phyloP scores from a whole-genome alignment of 2,888 invertebrate genomes.

The Eupithecia exiguata region DNA sequence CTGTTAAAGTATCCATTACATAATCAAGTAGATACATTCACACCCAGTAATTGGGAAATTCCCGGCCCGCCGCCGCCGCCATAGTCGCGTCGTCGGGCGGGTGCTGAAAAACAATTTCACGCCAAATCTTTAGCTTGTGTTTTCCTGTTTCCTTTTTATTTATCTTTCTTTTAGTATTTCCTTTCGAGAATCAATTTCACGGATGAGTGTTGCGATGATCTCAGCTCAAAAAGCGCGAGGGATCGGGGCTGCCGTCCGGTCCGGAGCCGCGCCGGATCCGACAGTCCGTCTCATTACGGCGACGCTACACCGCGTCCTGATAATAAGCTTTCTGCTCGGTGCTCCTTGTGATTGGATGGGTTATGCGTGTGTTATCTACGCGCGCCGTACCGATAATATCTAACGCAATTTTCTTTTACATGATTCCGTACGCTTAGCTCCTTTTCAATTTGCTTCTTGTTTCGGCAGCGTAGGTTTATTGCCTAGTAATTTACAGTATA shows the following conservation, averaged over 20 bases:
- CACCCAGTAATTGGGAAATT: slow-evolving; percentile 83
- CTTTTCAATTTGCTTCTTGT: slow-evolving; percentile 56
- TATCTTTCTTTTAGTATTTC: slow-evolving; percentile 84
- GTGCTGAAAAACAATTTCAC: slow-evolving; percentile 84
- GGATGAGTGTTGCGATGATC: slow-evolving; percentile 83
- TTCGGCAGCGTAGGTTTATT: slow-evolving; percentile 48
- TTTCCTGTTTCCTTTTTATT: slow-evolving; percentile 84
- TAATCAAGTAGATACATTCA: slow-evolving; percentile 79
- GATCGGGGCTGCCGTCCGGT: slow-evolving; percentile 42
- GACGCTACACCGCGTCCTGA: slow-evolving; percentile 72
- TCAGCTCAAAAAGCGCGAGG: slow-evolving; percentile 79
- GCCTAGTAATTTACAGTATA: slow-evolving; percentile 58
- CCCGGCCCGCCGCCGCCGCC: slow-evolving; percentile 65
- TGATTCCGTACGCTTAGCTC: slow-evolving; percentile 60
- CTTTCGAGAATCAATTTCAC: slow-evolving; percentile 84
- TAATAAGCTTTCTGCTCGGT: slow-evolving; percentile 79
- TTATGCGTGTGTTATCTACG: slow-evolving; percentile 80
- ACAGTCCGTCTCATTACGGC: slow-evolving; percentile 66
- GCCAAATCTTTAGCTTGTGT: slow-evolving; percentile 84
- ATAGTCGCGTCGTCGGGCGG: slow-evolving; percentile 63
- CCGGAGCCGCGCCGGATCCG: slow-evolving; percentile 42
- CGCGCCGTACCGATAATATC: slow-evolving; percentile 70
- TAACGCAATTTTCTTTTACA: slow-evolving; percentile 75
- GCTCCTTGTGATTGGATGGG: slow-evolving; percentile 79
- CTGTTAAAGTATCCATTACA: slow-evolving; percentile 63